Evolutionary conservation across 2,888 invertebrate genomes (phyloP).

Genomic region (Ommatoiulus sabulosus): DNA sequence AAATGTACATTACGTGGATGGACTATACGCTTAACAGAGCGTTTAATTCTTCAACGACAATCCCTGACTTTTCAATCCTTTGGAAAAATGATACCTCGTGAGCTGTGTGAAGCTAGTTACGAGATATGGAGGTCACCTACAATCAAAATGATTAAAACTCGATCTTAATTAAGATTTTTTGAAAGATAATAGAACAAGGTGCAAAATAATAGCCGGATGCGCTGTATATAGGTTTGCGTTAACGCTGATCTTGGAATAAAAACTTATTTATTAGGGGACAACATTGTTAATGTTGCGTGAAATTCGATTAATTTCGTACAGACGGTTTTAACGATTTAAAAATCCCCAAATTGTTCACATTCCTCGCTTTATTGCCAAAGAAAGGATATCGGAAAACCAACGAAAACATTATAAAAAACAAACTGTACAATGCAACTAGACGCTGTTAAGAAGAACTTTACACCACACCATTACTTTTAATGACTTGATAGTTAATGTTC

Average conservation of each 20-base stretch:
- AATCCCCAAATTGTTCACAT: background rate
- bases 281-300: background rate
- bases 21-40: too few relatives aligned
- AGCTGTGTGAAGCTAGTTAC: too few relatives aligned
- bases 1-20: too few relatives aligned
- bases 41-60: background rate
- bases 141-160: background rate
- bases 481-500: background rate
- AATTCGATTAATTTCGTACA: background rate
- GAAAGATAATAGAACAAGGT: background rate
- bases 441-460: background rate
- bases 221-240: background rate
- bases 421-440: background rate
- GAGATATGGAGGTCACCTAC: background rate
- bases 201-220: slow-evolving; percentile 2
- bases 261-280: background rate
- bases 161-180: slow-evolving; percentile 38
- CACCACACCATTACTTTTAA: background rate
- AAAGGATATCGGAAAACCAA: background rate
- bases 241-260: background rate
- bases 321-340: too few relatives aligned
- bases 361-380: background rate
- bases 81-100: background rate
- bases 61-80: background rate
- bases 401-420: too few relatives aligned